These are phyloP conservation scores for Aurelia aurita complex sp. Pacific DNA, from an alignment of 30 jellyfish, hydroid and myxozoan species.

Conservation along the genomic window DNA sequence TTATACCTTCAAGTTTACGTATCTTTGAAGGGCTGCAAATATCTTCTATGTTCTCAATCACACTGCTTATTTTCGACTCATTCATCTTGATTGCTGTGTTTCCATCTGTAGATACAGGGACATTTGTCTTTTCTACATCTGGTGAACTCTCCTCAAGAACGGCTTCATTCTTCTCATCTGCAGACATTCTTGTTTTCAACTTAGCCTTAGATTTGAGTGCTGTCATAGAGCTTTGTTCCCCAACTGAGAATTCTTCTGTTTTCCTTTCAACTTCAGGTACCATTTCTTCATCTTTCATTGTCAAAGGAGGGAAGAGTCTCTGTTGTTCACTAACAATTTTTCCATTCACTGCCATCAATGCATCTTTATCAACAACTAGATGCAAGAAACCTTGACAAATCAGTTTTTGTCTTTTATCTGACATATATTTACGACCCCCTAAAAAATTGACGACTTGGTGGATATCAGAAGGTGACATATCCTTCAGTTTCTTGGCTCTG, in stretches of 20 bases:
- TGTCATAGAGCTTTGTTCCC: too few species aligned
- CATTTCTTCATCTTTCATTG: background rate
- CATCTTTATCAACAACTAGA: background rate
- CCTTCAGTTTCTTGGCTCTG: conserved; percentile 17
- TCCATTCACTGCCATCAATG: background rate
- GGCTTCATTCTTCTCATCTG: too few species aligned
- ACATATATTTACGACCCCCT: background rate
- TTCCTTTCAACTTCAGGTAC: background rate
- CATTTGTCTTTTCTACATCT: background rate
- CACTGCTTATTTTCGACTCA: too few species aligned
- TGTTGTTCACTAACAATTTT: background rate
- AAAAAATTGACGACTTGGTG: conserved; percentile 11
- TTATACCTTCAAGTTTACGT: background rate
- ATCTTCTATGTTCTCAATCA: background rate
- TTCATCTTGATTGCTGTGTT: background rate
- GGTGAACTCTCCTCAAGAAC: too few species aligned
- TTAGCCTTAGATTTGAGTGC: too few species aligned
- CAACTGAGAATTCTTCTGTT: too few species aligned
- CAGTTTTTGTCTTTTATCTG: conserved; percentile 24
- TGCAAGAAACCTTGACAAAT: conserved; percentile 47
- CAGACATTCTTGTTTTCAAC: too few species aligned
- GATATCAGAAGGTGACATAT: conserved; percentile 24
- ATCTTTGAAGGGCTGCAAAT: background rate
- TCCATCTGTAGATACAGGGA: background rate
- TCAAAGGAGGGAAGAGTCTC: background rate